phyloP scores from a whole-genome alignment of 2,888 invertebrate genomes.

The Netelia melanura region DNA sequence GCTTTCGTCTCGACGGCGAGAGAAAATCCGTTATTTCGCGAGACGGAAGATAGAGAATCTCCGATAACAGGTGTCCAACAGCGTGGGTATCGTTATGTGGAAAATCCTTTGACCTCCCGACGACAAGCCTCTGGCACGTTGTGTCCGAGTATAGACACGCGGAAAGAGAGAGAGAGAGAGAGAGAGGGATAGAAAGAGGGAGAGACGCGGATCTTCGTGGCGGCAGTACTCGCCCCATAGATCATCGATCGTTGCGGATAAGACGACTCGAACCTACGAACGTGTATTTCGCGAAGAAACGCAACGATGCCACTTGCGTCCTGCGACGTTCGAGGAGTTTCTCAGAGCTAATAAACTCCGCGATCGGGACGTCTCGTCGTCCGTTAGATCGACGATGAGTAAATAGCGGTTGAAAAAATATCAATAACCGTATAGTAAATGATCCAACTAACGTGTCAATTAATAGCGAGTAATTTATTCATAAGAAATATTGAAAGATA shows the following conservation, averaged over 20 bases:
- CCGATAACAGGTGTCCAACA: conserved; percentile 72
- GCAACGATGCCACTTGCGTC: conserved; percentile 20
- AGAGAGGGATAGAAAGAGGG: neutral
- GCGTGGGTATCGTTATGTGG: conserved; percentile 72
- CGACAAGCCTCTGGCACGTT: conserved; percentile 45
- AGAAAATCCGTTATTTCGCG: conserved; percentile 49
- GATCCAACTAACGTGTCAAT: neutral
- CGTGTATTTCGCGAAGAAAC: conserved; percentile 54
- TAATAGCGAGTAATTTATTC: neutral
- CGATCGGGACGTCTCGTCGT: neutral
- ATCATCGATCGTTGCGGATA: conserved; percentile 66
- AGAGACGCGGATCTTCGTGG: conserved; percentile 27
- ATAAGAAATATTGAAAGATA: neutral
- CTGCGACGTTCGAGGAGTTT: conserved; percentile 18
- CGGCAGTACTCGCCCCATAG: conserved; percentile 52
- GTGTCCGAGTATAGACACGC: conserved; percentile 2
- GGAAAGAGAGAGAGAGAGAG: neutral
- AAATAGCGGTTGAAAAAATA: neutral
- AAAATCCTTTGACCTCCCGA: conserved; percentile 74
- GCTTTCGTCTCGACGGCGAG: conserved; percentile 47
- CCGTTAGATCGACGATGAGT: conserved; percentile 11
- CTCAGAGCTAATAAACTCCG: neutral
- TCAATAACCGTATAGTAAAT: neutral
- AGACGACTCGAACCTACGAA: conserved; percentile 51
- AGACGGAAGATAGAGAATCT: conserved; percentile 63